Conservation (phyloP, 2,797 vertebrate species). For the Danio albolineatus region DNA sequence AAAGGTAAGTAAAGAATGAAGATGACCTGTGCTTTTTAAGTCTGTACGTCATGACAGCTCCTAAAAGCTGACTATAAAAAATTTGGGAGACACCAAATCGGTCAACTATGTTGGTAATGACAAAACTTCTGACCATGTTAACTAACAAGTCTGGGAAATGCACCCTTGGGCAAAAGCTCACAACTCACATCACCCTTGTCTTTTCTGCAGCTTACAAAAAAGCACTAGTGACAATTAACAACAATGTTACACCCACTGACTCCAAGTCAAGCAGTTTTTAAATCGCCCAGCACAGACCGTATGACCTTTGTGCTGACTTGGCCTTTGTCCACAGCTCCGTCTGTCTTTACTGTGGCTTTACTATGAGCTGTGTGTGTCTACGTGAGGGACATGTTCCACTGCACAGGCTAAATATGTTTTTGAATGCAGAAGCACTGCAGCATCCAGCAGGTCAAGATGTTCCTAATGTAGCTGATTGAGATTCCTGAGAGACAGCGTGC, state of each 20-base stretch:
- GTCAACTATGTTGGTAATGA: no score
- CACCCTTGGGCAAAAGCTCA: no score
- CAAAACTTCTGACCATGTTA: no score
- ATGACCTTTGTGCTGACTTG: conserved; percentile 5
- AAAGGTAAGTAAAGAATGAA: no score
- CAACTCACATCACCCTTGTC: neutral
- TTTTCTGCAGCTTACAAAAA: neutral
- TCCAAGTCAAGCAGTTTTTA: no score
- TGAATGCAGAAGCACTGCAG: conserved; percentile 38
- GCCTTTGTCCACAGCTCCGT: neutral
- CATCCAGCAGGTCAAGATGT: conserved; percentile 45
- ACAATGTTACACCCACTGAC: neutral
- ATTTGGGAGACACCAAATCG: no score
- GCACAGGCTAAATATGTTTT: conserved; percentile 39
- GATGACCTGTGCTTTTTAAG: no score
- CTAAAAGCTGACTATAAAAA: no score
- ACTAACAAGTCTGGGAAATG: no score
- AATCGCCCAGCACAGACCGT: neutral
- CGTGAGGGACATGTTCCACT: conserved; percentile 26
- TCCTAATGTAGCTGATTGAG: conserved; percentile 41
- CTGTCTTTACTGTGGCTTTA: neutral
- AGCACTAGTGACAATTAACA: neutral
- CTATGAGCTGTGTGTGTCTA: neutral
- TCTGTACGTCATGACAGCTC: no score
- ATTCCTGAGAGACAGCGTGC: conserved; percentile 34